Evolutionary conservation across 2,888 invertebrate genomes (phyloP), one percentile per base, ranked within the genome.

Genomic region (Caenorhabditis sp.): DNA sequence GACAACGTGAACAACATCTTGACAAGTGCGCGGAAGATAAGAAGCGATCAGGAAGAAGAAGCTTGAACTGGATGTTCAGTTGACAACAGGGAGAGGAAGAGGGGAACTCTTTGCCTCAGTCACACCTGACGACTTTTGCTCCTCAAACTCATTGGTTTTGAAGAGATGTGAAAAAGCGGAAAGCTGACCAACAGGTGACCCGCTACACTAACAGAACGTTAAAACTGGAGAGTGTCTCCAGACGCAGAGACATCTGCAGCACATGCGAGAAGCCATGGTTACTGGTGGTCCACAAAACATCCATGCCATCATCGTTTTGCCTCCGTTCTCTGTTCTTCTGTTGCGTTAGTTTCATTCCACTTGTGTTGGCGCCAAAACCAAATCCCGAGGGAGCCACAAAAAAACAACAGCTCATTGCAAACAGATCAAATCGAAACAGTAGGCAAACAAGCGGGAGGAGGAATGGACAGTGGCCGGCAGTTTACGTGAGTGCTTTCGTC

Each of bases 401-500:
- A 66, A 56, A 50, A 48, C 58, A 59, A 43, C 43, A 68, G 68
- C 68, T 58, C 56, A 68, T 68, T 58, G 68, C 59, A 58, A 68
- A 68, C 68, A 68, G 32, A 68, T 68, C 58, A 30, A 43, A 43
- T 43, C 43, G 68, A 68, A 68, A 68, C 68, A 68, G 58, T 68
- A 58, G 68, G 50, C 68, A 68, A 68, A 68, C 68, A 68, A 37
- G 46, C 37, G 59, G 15, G 13, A 9, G 62, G 41, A 26, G 58
- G 58, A 65, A 65, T 68, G 68, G 68, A 68, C 68, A 68, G 58
- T 68, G 68, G 68, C 32, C 52, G 35, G 32, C 58, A 58, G 59
- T 68, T 58, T 68, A 68, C 68, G 68, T 68, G 68, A 68, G 58
- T 68, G 68, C 68, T 68, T 59, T 68, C 68, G 68, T 68, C 68